Base-by-base conservation (phyloP, 2,797 vertebrate species). In the Gadopsis bispinosus region DNA sequence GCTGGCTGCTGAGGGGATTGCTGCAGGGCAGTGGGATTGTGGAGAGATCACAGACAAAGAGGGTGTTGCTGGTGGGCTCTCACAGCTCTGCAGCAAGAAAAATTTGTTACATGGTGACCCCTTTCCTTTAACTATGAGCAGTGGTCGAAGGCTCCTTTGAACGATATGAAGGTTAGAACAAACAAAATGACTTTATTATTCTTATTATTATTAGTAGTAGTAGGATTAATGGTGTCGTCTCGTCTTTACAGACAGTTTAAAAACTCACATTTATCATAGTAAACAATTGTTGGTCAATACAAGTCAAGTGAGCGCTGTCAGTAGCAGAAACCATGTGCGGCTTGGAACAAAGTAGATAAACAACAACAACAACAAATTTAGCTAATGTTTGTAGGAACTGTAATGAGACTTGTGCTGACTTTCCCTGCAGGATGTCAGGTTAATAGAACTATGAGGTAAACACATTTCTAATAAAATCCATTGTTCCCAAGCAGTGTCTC, bases 11-110 rank as follows among this genome's bases (percentile, higher is more conserved):
- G 70, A 85, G 77, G 83, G 83, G 78, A 88, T 89, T 80, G 87
- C 90, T 89, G 79, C 60, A 69, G 85, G 90, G 85, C 83, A 76
- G 50, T 76, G 22, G 73, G 88, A 88, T 84, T 60, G 71, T 26
- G 78, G 61, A 73, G 72, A 75, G 78, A 89, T 87, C 88, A 85
- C 78, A 91, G 83, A 74, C 70, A 85, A 85, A 84, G 73, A 45
- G 45, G 35, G 76, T 63, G 78, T 74, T 79, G 75, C 77, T 70
- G 71, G 75, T 82, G 69, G 84, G 81, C 73, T 85, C 68, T 81
- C 45, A 26, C 53, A 67, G 63, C 61, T 83, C 64, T 65, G 73
- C 58, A 75, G 71, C 43, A 71, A 58, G 56, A 63, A 54, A 70
- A 85, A 77, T 70, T 77, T 65, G 67, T 62, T 58, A 61, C 10